These are phyloP conservation scores for Isoperla grammatica DNA, from an alignment of 2,888 invertebrate genomes.

Conservation along the genomic window DNA sequence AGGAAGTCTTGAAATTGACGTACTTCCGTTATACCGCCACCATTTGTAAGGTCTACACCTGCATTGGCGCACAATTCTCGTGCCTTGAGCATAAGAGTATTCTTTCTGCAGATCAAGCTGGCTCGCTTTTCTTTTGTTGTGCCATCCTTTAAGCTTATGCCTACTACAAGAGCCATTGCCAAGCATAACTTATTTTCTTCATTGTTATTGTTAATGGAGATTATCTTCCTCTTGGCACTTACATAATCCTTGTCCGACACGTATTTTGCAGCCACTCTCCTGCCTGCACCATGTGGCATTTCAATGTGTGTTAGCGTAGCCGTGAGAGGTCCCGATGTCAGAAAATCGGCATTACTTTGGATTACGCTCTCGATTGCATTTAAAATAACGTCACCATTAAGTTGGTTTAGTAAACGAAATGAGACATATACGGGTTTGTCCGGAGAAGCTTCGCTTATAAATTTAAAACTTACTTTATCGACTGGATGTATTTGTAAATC, in stretches of 20 bases:
- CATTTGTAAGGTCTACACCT: constrained; percentile 3
- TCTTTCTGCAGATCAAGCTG: background rate
- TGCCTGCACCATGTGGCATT: background rate
- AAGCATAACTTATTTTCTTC: constrained; percentile 1
- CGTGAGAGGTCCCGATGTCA: background rate
- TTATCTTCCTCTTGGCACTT: background rate
- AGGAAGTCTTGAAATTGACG: background rate
- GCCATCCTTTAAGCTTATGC: background rate
- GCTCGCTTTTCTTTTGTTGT: background rate
- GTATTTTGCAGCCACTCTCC: background rate
- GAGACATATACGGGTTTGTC: too few species aligned
- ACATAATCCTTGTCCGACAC: background rate
- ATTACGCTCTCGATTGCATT: constrained; percentile 1
- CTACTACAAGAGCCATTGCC: constrained; percentile 6
- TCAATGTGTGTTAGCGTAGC: background rate
- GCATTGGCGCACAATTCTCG: background rate
- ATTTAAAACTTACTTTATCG: too few species aligned
- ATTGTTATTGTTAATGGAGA: background rate
- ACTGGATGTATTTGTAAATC: too few species aligned
- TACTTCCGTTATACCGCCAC: constrained; percentile 1
- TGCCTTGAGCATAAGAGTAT: background rate
- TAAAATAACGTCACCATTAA: background rate
- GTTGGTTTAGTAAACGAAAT: too few species aligned
- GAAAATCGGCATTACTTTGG: constrained; percentile 10
- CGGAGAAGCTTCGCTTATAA: too few species aligned